Evolutionary conservation across 1,140 invertebrate genomes (phyloP).

Genomic region (Drosophila serrata): DNA sequence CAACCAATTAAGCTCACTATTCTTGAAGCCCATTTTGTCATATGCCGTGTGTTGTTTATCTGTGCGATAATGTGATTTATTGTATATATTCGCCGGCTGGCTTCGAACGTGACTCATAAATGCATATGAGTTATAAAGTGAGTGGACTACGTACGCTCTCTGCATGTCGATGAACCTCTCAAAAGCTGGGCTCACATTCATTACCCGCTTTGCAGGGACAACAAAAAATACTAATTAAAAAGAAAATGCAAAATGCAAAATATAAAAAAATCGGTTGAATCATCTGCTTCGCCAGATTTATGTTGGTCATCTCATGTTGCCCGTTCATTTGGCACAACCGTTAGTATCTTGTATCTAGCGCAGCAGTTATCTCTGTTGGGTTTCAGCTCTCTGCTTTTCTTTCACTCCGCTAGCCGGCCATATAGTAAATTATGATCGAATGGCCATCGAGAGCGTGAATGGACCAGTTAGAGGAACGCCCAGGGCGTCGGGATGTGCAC

Average conservation of each 20-base stretch:
- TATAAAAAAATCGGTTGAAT: constrained; percentile 48
- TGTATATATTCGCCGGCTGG: neutral
- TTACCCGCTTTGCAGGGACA: constrained; percentile 15
- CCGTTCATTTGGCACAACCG: constrained; percentile 70
- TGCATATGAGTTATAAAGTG: constrained; percentile 40
- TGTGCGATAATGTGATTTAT: constrained; percentile 51
- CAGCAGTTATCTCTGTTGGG: constrained; percentile 43
- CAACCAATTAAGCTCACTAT: constrained; percentile 53
- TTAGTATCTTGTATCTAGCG: constrained; percentile 55
- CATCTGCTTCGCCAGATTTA: constrained; percentile 39
- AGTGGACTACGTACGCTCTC: constrained; percentile 56
- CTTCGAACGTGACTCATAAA: constrained; percentile 54
- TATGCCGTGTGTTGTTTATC: constrained; percentile 49
- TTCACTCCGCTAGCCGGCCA: constrained; percentile 50
- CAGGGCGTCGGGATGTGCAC: constrained; percentile 49
- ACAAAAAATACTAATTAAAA: constrained; percentile 2
- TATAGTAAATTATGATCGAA: constrained; percentile 73
- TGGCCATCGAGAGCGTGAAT: constrained; percentile 60
- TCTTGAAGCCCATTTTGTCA: constrained; percentile 58
- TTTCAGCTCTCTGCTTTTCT: constrained; percentile 64
- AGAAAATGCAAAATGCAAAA: neutral
- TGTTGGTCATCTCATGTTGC: constrained; percentile 69
- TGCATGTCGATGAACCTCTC: constrained; percentile 71
- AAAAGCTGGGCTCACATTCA: constrained; percentile 13
- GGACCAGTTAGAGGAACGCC: constrained; percentile 14